phyloP scores from a whole-genome alignment of 2,113 vertebrate species.

The Andinoacara biseriatus region DNA sequence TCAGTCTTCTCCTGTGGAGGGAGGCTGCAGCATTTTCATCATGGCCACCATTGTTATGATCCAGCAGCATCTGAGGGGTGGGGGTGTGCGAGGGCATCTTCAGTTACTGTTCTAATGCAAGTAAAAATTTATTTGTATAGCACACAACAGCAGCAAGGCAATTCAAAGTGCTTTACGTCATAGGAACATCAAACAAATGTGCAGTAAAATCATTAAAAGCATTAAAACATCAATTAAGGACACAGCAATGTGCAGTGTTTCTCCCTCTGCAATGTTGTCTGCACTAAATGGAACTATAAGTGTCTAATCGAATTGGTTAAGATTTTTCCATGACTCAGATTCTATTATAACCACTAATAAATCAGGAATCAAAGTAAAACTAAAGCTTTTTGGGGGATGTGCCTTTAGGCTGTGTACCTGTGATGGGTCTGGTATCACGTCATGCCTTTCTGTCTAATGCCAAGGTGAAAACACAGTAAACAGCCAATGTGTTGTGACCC shows the following conservation, averaged over 20 bases:
- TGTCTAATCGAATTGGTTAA: constrained; percentile 58
- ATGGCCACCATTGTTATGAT: background rate
- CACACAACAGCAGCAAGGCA: no score
- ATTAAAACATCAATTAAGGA: no score
- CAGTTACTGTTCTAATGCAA: background rate
- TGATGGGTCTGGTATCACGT: background rate
- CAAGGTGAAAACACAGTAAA: background rate
- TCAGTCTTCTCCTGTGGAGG: constrained; percentile 25
- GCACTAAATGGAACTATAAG: constrained; percentile 61
- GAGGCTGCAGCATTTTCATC: constrained; percentile 26
- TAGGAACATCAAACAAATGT: no score
- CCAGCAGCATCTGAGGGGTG: background rate
- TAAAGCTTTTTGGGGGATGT: constrained; percentile 25
- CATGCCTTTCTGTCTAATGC: background rate
- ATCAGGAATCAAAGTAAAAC: constrained; percentile 52
- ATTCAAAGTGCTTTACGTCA: no score
- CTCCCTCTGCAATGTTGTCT: constrained; percentile 43
- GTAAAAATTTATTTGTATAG: no score
- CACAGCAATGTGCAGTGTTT: constrained; percentile 29
- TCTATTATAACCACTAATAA: constrained; percentile 42
- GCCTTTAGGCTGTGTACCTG: background rate
- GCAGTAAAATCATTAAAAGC: no score
- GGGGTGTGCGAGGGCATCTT: background rate
- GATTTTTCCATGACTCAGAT: constrained; percentile 70
- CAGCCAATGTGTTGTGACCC: background rate